Percentiles rank a stretch among this genome's conserved stretches.
phyloP scores from a whole-genome alignment of 2,797 vertebrate species.

The Tarsius wallacei region DNA sequence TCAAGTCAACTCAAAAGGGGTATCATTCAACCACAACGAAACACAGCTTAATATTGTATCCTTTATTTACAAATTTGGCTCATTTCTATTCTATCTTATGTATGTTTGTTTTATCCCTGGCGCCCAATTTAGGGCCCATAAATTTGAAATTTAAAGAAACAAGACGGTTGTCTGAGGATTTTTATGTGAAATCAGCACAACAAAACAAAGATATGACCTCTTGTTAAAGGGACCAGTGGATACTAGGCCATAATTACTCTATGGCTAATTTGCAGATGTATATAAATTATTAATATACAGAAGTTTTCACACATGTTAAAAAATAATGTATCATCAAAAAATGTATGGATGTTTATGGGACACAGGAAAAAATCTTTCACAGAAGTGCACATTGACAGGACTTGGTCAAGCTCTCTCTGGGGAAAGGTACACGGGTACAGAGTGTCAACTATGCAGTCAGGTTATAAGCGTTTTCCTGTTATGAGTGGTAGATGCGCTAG shows the following conservation, averaged over 20 bases:
- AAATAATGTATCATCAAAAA: not conserved
- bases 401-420: not conserved
- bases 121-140: not conserved
- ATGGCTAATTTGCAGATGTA: too few relatives aligned
- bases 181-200: not conserved
- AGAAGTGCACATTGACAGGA: not conserved
- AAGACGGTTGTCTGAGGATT: not conserved
- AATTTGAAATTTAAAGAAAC: not conserved
- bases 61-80: not conserved
- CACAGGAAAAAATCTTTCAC: not conserved
- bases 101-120: not conserved
- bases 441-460: not conserved
- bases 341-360: not conserved
- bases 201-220: not conserved
- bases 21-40: not conserved
- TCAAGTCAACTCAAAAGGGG: not conserved
- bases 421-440: not conserved
- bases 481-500: not conserved
- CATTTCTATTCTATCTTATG: not conserved
- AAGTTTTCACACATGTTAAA: not conserved
- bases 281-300: not conserved
- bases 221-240: not conserved
- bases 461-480: not conserved
- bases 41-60: not conserved
- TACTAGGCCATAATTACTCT: not conserved